phyloP scores from a whole-genome alignment of 2,888 invertebrate species.

The Gnatocerus cornutus region DNA sequence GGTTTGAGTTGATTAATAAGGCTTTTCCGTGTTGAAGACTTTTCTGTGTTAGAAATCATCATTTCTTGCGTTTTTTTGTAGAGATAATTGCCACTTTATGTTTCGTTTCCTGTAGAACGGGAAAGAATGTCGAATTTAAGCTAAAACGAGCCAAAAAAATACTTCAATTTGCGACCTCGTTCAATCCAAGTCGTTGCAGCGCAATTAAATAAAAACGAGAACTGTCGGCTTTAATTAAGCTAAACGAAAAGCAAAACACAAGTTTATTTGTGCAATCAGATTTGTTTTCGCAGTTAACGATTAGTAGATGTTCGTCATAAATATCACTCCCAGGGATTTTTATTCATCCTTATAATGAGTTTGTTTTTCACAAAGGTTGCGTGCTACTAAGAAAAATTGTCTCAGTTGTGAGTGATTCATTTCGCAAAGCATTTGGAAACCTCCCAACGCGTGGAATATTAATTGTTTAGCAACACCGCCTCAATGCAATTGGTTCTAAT shows the following conservation, averaged over 20 bases:
- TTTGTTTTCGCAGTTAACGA: background rate
- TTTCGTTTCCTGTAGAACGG: background rate
- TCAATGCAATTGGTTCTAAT: no score
- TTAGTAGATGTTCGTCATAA: background rate
- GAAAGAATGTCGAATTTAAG: constrained; percentile 12
- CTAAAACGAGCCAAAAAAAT: constrained; percentile 2
- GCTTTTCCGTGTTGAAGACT: constrained; percentile 1
- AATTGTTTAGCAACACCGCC: background rate
- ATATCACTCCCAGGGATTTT: background rate
- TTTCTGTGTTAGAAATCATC: constrained; percentile 5
- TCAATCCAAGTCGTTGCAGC: background rate
- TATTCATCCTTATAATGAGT: constrained; percentile 5
- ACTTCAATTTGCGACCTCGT: background rate
- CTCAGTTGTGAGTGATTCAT: constrained; percentile 8
- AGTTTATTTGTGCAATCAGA: constrained; percentile 1
- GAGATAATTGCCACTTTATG: constrained; percentile 1
- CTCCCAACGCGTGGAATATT: background rate
- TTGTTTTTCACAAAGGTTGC: constrained; percentile 16
- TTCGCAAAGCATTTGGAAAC: background rate
- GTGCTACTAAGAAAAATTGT: constrained; percentile 13
- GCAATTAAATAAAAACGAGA: constrained; percentile 2
- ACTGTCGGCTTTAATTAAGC: background rate
- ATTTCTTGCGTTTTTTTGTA: background rate
- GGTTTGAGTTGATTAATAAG: background rate
- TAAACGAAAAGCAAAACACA: background rate